A percentile compares a stretch with the other conserved stretches of the same genome.
These are phyloP conservation scores for Hydropotes inermis DNA, from an alignment of 2,113 vertebrate genomes.

Conservation along the genomic window DNA sequence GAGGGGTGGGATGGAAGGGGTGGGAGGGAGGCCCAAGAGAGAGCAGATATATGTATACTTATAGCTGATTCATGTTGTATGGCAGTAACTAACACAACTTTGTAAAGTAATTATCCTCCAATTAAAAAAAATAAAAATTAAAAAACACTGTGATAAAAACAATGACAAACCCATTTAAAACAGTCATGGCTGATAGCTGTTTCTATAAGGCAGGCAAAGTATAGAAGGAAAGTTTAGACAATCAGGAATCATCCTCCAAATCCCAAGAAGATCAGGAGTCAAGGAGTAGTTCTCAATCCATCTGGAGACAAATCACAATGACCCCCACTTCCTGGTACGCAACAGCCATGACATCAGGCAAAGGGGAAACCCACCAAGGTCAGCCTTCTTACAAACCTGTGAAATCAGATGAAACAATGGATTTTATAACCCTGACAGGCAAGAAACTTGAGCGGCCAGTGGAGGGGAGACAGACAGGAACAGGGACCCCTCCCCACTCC, in stretches of 20 bases:
- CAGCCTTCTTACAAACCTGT: conserved; percentile 55
- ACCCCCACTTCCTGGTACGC: conserved; percentile 64
- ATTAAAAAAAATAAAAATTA: not conserved
- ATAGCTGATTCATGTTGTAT: not conserved
- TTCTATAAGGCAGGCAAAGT: not conserved
- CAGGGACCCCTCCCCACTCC: not conserved
- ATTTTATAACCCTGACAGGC: conserved; percentile 58
- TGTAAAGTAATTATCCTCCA: not conserved
- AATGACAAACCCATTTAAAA: not conserved
- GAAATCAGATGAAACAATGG: conserved; percentile 62
- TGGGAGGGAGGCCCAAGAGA: not conserved
- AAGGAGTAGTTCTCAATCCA: conserved; percentile 32
- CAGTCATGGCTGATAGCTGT: not conserved
- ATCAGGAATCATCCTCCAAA: not conserved
- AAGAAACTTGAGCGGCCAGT: conserved; percentile 52
- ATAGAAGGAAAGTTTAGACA: not conserved
- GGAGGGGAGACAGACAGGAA: conserved; percentile 11
- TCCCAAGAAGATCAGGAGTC: not conserved
- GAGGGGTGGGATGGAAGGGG: not conserved
- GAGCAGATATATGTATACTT: not conserved
- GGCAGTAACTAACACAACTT: not conserved
- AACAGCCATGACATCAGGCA: conserved; percentile 57
- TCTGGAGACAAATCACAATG: conserved; percentile 63
- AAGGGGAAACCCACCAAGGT: conserved; percentile 52
- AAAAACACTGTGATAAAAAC: not conserved